Evolutionary conservation across 2,888 invertebrate species (phyloP).

Genomic region (Globia sparganii): DNA sequence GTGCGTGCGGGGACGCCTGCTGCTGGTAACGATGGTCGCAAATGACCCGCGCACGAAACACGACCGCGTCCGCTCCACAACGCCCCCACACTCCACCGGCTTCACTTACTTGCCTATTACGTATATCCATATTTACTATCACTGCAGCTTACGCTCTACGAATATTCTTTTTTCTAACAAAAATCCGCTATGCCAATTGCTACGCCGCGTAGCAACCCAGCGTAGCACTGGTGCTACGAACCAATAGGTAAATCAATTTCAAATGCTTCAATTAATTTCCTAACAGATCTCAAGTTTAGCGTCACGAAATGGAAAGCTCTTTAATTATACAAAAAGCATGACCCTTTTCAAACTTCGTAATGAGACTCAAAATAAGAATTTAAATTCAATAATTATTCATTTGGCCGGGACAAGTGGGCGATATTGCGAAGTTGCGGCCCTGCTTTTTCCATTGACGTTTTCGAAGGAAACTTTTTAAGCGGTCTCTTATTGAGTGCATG

Average conservation of each 20-base stretch:
- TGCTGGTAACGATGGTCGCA: conserved; percentile 81
- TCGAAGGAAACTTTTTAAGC: conserved; percentile 78
- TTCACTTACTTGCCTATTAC: conserved; percentile 69
- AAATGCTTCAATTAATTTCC: conserved; percentile 67
- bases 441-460: conserved; percentile 77
- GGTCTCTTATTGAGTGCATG: conserved; percentile 80
- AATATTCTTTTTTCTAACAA: conserved; percentile 16
- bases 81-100: conserved; percentile 49
- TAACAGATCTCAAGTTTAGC: conserved; percentile 67
- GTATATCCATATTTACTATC: conserved; percentile 61
- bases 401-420: conserved; percentile 77
- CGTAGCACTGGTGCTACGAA: conserved; percentile 45
- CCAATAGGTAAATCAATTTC: conserved; percentile 64
- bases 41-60: conserved; percentile 82
- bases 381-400: conserved; percentile 82
- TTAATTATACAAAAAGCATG: conserved; percentile 79
- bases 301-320: conserved; percentile 73
- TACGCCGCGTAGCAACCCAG: conserved; percentile 39
- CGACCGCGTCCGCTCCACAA: conserved; percentile 71
- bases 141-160: conserved; percentile 20
- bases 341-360: conserved; percentile 79
- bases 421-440: conserved; percentile 80
- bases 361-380: conserved; percentile 80
- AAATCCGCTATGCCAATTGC: conserved; percentile 7
- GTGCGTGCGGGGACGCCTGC: conserved; percentile 80